These are phyloP conservation scores for Hyppa rectilinea DNA, from an alignment of 2,888 invertebrate species.

Conservation along the genomic window DNA sequence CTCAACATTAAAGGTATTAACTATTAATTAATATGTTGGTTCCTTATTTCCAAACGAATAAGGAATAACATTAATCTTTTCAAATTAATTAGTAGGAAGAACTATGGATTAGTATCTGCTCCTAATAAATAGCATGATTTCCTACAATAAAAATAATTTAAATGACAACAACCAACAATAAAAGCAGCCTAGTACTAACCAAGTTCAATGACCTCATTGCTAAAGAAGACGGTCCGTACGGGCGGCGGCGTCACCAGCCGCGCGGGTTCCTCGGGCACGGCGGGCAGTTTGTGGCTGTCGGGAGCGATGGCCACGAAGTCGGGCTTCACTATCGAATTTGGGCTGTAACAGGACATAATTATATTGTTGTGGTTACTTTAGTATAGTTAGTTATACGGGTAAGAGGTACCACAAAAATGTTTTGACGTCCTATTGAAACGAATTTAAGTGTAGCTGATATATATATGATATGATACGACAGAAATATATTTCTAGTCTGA, in stretches of 20 bases:
- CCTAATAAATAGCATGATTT: neutral
- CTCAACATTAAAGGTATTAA: no score
- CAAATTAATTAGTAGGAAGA: neutral
- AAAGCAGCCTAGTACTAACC: conserved; percentile 70
- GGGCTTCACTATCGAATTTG: conserved; percentile 4
- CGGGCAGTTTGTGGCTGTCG: conserved; percentile 65
- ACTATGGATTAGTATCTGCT: neutral
- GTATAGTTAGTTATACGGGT: neutral
- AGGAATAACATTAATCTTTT: neutral
- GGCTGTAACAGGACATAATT: conserved; percentile 19
- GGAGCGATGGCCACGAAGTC: conserved; percentile 63
- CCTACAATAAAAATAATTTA: no score
- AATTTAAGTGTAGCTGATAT: neutral
- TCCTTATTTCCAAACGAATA: no score
- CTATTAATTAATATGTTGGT: no score
- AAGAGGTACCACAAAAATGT: neutral
- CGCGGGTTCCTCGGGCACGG: conserved; percentile 77
- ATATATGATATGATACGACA: no score
- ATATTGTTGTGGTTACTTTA: neutral
- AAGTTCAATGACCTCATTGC: conserved; percentile 80
- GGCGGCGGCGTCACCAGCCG: conserved; percentile 77
- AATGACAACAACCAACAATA: no score
- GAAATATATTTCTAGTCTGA: no score
- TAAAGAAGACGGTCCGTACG: conserved; percentile 69
- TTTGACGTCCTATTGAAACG: neutral